Conservation (phyloP, 2,797 vertebrate species). For the Enteromius treurensis region DNA sequence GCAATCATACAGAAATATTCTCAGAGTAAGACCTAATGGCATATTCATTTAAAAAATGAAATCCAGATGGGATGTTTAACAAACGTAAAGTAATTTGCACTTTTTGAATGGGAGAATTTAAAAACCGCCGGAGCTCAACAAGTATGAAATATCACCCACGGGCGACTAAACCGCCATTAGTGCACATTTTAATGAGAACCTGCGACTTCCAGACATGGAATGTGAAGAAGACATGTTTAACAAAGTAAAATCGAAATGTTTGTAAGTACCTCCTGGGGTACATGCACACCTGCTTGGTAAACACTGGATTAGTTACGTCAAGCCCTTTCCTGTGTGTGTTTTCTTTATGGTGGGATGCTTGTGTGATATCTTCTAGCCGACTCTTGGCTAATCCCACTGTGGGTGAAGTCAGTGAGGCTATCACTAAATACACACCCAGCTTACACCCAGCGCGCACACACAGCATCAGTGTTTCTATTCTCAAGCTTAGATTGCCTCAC, state of each 20-base stretch:
- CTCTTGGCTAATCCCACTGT: slow-evolving; percentile 16
- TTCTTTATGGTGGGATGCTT: neutral
- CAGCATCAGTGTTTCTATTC: slow-evolving; percentile 3
- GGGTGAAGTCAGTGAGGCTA: slow-evolving; percentile 28
- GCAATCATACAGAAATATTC: slow-evolving; percentile 10
- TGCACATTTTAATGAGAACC: slow-evolving; percentile 20
- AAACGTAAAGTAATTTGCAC: slow-evolving; percentile 14
- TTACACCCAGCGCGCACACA: slow-evolving; percentile 7
- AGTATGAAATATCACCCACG: neutral
- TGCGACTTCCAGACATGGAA: neutral
- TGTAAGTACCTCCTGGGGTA: neutral
- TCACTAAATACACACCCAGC: slow-evolving; percentile 27
- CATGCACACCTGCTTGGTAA: slow-evolving; percentile 13
- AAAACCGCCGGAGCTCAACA: neutral
- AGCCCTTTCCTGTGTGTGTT: neutral
- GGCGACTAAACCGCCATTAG: slow-evolving; percentile 6
- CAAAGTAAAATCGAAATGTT: slow-evolving; percentile 16
- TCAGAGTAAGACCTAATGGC: slow-evolving; percentile 2
- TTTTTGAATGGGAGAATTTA: slow-evolving; percentile 19
- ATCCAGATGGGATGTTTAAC: slow-evolving; percentile 7
- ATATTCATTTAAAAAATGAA: slow-evolving; percentile 4
- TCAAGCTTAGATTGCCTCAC: slow-evolving; percentile 21
- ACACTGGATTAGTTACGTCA: slow-evolving; percentile 4
- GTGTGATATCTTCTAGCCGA: neutral
- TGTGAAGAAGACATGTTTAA: neutral